Conservation (phyloP, 2,797 vertebrate genomes). For the Falco berigora region DNA sequence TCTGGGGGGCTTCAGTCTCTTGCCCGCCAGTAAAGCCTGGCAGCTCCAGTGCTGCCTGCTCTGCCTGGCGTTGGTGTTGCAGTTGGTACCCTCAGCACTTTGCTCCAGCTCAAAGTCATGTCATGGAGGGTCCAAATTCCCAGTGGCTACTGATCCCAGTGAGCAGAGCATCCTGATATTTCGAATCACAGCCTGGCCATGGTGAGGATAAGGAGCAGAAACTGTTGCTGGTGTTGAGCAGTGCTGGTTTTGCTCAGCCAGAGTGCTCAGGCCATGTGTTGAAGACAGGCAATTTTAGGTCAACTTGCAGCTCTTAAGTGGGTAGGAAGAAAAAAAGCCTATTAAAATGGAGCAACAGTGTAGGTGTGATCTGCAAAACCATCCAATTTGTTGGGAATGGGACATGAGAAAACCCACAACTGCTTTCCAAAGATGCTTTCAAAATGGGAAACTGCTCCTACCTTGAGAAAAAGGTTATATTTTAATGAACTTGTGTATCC, state of each 20-base stretch:
- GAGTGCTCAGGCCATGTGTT: not conserved
- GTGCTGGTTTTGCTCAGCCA: not conserved
- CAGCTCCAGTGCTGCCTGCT: not conserved
- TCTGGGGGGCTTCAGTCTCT: not conserved
- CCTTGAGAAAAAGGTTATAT: not conserved
- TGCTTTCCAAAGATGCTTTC: not conserved
- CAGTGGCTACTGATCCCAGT: accelerated
- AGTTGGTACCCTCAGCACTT: not conserved
- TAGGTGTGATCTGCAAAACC: not conserved
- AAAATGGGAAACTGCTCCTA: not conserved
- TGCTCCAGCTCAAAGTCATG: not conserved
- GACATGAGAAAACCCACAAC: not conserved
- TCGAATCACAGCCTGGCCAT: not conserved
- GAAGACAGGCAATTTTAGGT: not conserved
- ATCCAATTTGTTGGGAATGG: accelerated
- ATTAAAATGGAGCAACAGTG: not conserved
- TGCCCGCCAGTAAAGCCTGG: not conserved
- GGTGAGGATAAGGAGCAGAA: not conserved
- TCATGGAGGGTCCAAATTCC: not conserved
- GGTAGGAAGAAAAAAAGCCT: not conserved
- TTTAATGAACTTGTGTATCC: not conserved
- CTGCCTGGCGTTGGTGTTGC: accelerated
- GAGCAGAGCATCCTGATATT: not conserved
- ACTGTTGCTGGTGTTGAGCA: not conserved
- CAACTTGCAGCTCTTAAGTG: not conserved